A percentile compares a stretch with the other conserved stretches of the same genome.
Conservation (phyloP, 1,140 invertebrate species). For the Myzus persicae region DNA sequence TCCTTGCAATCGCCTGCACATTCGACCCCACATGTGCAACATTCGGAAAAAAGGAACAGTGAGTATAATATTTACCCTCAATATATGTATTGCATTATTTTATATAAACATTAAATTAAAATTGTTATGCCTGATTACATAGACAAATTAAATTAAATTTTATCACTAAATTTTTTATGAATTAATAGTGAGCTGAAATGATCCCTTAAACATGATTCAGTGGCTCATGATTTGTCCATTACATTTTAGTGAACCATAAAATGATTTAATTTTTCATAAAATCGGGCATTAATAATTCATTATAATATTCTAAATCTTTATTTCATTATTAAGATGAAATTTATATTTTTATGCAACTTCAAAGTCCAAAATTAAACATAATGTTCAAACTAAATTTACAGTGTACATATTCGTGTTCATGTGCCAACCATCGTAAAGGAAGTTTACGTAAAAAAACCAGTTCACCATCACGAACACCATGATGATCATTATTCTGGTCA, state of each 20-base stretch:
- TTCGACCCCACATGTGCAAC: background rate
- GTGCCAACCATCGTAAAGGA: conserved; percentile 63
- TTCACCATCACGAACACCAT: conserved; percentile 61
- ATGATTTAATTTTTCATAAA: background rate
- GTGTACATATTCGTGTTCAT: conserved; percentile 66
- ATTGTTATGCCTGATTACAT: background rate
- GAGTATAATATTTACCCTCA: background rate
- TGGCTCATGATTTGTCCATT: background rate
- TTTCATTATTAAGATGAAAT: background rate
- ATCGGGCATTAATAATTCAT: no score
- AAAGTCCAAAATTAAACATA: background rate
- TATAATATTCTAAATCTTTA: background rate
- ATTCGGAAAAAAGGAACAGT: conserved; percentile 43
- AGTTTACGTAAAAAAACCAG: conserved; percentile 63
- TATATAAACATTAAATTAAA: background rate
- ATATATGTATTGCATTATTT: background rate
- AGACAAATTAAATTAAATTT: no score
- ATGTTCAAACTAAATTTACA: conserved; percentile 60
- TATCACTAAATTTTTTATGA: background rate
- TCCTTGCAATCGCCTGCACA: background rate
- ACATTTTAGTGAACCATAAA: background rate
- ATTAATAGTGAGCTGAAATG: background rate
- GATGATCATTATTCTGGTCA: conserved; percentile 60
- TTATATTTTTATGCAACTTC: background rate
- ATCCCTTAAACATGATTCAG: background rate